Evolutionary conservation across 92 coral and sea anemone genomes (phyloP).

Genomic region (Epizoanthus rinbou): DNA sequence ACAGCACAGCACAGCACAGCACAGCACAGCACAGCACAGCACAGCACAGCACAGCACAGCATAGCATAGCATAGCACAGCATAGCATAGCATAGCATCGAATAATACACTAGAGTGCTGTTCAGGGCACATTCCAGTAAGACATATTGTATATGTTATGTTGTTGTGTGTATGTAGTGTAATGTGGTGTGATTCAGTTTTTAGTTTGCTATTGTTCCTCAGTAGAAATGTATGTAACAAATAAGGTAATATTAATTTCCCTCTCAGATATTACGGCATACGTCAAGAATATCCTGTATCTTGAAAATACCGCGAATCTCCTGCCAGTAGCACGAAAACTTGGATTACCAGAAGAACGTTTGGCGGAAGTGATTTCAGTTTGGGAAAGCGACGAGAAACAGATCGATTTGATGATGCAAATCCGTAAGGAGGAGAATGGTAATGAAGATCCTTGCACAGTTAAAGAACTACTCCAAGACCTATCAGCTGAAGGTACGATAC

Average conservation of each 20-base stretch:
- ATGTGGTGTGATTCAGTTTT: too few species aligned
- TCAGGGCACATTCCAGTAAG: too few species aligned
- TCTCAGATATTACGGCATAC: background rate
- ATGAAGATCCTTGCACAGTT: conserved; percentile 8
- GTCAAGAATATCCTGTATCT: background rate
- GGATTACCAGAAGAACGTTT: background rate
- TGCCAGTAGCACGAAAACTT: conserved; percentile 1
- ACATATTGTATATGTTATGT: too few species aligned
- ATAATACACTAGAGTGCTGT: too few species aligned
- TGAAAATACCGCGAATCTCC: background rate
- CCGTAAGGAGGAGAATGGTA: background rate
- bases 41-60: too few species aligned
- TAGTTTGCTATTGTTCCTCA: too few species aligned
- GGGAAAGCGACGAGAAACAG: background rate
- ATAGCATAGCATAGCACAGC: too few species aligned
- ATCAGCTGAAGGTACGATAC: background rate
- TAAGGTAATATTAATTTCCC: background rate
- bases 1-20: too few species aligned
- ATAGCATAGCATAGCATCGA: too few species aligned
- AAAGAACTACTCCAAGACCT: conserved; percentile 5
- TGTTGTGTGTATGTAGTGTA: too few species aligned
- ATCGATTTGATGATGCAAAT: background rate
- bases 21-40: too few species aligned
- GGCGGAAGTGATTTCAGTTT: background rate
- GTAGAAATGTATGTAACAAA: too few species aligned